phyloP scores from a whole-genome alignment of 1,140 invertebrate species.

The Drosophila grimshawi region DNA sequence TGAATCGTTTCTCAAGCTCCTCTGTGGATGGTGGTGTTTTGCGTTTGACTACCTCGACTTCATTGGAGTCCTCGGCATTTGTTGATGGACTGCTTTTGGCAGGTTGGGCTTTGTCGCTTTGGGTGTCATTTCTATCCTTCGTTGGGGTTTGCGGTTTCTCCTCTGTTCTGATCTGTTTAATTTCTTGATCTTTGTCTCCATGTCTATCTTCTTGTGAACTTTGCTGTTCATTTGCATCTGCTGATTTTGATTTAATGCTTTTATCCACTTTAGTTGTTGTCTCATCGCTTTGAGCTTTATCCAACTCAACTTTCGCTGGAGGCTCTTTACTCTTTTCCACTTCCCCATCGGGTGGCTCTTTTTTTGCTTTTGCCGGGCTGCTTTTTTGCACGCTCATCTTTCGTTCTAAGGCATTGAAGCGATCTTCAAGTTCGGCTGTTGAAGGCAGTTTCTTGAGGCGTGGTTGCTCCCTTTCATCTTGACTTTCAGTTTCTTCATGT shows the following conservation, averaged over 20 bases:
- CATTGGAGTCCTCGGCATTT: neutral
- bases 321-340: neutral
- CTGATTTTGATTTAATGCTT: neutral
- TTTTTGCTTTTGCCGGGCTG: constrained; percentile 64
- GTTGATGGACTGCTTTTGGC: neutral
- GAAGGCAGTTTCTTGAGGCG: constrained; percentile 74
- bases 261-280: neutral
- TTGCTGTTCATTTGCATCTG: constrained; percentile 3
- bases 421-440: constrained; percentile 76
- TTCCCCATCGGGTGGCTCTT: constrained; percentile 70
- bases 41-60: constrained; percentile 20
- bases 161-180: neutral
- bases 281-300: neutral
- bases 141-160: neutral
- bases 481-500: neutral
- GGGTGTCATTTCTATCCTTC: neutral
- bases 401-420: constrained; percentile 74
- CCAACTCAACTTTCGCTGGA: neutral
- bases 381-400: constrained; percentile 68
- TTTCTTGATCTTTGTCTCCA: neutral
- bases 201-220: neutral
- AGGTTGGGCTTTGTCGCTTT: neutral
- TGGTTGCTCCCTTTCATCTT: constrained; percentile 31
- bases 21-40: constrained; percentile 75
- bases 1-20: constrained; percentile 76